Conservation (phyloP, 2,888 invertebrate genomes). For the Agrotis puta region DNA sequence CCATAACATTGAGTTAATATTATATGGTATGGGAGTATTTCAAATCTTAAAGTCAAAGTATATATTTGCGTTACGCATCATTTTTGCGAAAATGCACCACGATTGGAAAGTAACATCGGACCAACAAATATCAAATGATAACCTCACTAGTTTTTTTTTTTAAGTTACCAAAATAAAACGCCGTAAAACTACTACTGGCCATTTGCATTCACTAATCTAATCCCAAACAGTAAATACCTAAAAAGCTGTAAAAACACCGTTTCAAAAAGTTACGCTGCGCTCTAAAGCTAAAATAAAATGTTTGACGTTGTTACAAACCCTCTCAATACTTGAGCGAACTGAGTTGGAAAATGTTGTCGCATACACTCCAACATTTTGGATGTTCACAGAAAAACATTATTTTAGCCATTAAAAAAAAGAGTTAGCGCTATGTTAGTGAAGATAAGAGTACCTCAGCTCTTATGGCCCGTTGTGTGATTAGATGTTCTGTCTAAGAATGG, state of each 20-base stretch:
- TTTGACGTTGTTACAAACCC: slow-evolving; percentile 45
- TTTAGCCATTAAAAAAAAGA: neutral
- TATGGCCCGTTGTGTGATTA: neutral
- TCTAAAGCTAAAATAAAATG: slow-evolving; percentile 54
- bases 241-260: slow-evolving; percentile 41
- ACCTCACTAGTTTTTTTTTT: neutral
- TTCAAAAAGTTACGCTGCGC: slow-evolving; percentile 39
- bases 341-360: slow-evolving; percentile 48
- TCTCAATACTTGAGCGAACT: slow-evolving; percentile 37
- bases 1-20: no score
- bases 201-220: slow-evolving; percentile 38
- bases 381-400: slow-evolving; percentile 40
- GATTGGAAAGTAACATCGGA: neutral
- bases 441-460: neutral
- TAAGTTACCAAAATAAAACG: neutral
- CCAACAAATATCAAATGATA: neutral
- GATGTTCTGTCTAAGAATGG: neutral
- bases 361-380: slow-evolving; percentile 32
- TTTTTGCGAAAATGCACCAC: neutral
- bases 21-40: no score
- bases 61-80: no score
- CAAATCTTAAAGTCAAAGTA: no score
- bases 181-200: slow-evolving; percentile 3
- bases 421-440: neutral
- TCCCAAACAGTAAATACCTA: slow-evolving; percentile 35